Base-by-base conservation (phyloP, 2,797 vertebrate genomes). In the Carapus acus region DNA sequence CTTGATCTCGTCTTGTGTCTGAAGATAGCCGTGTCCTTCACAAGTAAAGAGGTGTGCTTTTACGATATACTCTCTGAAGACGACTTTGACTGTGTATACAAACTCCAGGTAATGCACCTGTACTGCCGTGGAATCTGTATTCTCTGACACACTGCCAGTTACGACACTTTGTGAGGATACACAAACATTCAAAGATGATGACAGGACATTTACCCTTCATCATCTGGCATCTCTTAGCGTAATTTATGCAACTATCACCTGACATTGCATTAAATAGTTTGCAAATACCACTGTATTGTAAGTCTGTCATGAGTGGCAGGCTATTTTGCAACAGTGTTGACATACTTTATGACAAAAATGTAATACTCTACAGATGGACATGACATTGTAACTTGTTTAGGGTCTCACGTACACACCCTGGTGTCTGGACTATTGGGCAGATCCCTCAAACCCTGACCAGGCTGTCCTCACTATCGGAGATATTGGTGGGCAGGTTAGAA, bases 21-120 rank as follows among this genome's bases (percentile, higher is more conserved):
- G 52, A 82, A 88, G 91, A 79, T 92, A 17, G 89, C 88, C 0
- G 88, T 90, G 71, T 84, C 78, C 41, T 91, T 91, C 77, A 90
- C 87, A 46, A 89, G 83, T 70, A 90, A 91, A 58, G 86, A 92
- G 71, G 76, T 94, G 73, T 89, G 84, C 68, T 92, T 94, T 69
- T 92, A 91, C 77, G 88, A 91, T 68, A 77, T 86, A 2, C 64
- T 83, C 46, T 85, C 82, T 2, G 84, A 90, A 67, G 81, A 84
- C 74, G 83, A 88, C 65, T 85, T 91, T 63, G 77, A 63, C 58
- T 89, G 88, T 78, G 82, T 79, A 29, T 91, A 88, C 62, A 89
- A 91, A 71, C 74, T 90, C 23, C 78, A 80, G 77, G 80, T 85
- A 67, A 62, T 2, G 20, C 22, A 11, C 31, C 8, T 13, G 2